Conservation (phyloP, 2,888 invertebrate species). For the Cerastis rubricosa region DNA sequence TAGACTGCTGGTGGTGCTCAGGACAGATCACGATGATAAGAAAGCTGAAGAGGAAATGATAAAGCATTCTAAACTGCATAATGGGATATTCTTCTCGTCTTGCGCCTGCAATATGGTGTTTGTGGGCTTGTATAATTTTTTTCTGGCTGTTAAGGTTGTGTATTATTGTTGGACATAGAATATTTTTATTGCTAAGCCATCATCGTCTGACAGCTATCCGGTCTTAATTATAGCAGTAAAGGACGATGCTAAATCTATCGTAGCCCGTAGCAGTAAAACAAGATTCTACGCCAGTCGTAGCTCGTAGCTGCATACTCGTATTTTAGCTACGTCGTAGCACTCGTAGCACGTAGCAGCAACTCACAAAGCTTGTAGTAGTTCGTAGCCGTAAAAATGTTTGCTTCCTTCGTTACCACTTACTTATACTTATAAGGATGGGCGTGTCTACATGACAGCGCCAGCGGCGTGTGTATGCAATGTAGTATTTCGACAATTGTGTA, state of each 20-base stretch:
- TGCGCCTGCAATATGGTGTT: slow-evolving; percentile 39
- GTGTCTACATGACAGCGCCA: too few relatives aligned
- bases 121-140: slow-evolving; percentile 37
- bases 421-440: too few relatives aligned
- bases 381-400: too few relatives aligned
- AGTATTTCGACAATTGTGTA: too few relatives aligned
- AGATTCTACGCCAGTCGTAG: too few relatives aligned
- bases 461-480: too few relatives aligned
- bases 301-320: neutral
- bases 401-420: too few relatives aligned
- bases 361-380: neutral
- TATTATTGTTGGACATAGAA: neutral
- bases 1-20: slow-evolving; percentile 31
- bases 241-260: neutral
- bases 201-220: neutral
- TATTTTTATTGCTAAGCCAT: neutral
- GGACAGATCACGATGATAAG: slow-evolving; percentile 37
- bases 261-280: neutral
- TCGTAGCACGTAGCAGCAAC: too few relatives aligned
- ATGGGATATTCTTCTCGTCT: slow-evolving; percentile 48
- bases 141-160: slow-evolving; percentile 24
- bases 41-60: slow-evolving; percentile 46
- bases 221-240: neutral
- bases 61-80: slow-evolving; percentile 37
- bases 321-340: neutral